Evolutionary conservation across 2,888 invertebrate species (phyloP).

Genomic region (Diogma glabrata): DNA sequence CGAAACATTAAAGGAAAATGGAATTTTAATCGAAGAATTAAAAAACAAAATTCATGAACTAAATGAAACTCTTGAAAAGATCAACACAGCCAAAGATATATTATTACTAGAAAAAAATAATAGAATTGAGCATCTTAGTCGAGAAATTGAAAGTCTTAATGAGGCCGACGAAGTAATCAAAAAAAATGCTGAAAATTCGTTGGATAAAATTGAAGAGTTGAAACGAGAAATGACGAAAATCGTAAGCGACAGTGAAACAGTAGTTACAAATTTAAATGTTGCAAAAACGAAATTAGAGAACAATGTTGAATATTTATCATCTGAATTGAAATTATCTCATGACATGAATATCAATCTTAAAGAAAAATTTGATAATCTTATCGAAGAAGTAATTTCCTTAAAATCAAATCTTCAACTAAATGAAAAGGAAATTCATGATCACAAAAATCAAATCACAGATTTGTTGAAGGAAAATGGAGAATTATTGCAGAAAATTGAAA

Average conservation of each 20-base stretch:
- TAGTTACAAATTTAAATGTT: not conserved
- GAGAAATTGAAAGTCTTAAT: conserved; percentile 3
- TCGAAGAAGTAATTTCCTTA: not conserved
- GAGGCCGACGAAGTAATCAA: conserved; percentile 23
- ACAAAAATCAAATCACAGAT: not conserved
- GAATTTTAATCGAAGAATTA: conserved; percentile 40
- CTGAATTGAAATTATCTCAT: not conserved
- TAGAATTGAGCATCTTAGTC: conserved; percentile 9
- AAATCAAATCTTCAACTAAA: conserved; percentile 21
- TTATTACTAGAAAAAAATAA: conserved; percentile 24
- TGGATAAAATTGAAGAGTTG: conserved; percentile 19
- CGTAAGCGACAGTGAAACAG: conserved; percentile 16
- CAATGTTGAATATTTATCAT: not conserved
- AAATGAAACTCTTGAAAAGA: conserved; percentile 28
- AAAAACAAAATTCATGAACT: conserved; percentile 36
- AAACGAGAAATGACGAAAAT: conserved; percentile 27
- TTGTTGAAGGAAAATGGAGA: conserved; percentile 24
- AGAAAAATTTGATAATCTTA: conserved; percentile 7
- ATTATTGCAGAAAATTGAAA: conserved; percentile 25
- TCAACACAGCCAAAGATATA: conserved; percentile 26
- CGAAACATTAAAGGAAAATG: conserved; percentile 38
- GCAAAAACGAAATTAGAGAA: not conserved
- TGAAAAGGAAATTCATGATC: conserved; percentile 7
- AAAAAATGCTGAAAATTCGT: conserved; percentile 22
- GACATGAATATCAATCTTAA: conserved; percentile 10